These are phyloP conservation scores for Microctenopoma lineatum DNA, from an alignment of 2,797 vertebrate species.

Conservation along the genomic window DNA sequence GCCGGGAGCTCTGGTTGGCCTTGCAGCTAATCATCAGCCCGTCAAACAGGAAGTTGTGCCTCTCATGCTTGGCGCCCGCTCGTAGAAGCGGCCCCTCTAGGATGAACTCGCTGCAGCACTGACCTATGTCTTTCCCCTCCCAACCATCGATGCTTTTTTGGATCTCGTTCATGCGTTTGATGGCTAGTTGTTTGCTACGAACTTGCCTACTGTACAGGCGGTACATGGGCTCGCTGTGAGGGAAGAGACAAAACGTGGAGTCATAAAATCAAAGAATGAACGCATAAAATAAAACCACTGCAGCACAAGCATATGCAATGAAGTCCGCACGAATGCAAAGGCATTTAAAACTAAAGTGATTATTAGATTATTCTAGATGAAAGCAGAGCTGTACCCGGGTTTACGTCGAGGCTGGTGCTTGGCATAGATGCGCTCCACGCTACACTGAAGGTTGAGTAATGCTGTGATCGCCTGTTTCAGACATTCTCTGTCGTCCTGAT, in stretches of 20 bases:
- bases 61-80: constrained; percentile 95
- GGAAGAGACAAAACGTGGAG: not conserved
- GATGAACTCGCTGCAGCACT: constrained; percentile 98
- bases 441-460: constrained; percentile 95
- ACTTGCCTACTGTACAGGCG: constrained; percentile 93
- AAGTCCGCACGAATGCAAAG: not conserved
- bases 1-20: constrained; percentile 91
- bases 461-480: constrained; percentile 97
- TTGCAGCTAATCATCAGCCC: constrained; percentile 98
- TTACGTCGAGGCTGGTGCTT: constrained; percentile 93
- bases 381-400: constrained; percentile 83
- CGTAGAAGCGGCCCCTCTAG: constrained; percentile 91
- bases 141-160: constrained; percentile 99
- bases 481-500: constrained; percentile 94
- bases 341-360: not conserved
- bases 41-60: constrained; percentile 98
- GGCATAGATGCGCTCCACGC: constrained; percentile 95
- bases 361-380: not conserved
- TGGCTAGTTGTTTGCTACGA: constrained; percentile 95
- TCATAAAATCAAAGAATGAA: not conserved
- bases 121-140: constrained; percentile 98
- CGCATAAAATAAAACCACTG: not conserved
- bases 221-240: constrained; percentile 89
- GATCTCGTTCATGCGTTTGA: constrained; percentile 99
- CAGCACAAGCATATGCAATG: not conserved